These are phyloP conservation scores for Melieria omissa DNA, from an alignment of 2,888 invertebrate species.

Conservation along the genomic window DNA sequence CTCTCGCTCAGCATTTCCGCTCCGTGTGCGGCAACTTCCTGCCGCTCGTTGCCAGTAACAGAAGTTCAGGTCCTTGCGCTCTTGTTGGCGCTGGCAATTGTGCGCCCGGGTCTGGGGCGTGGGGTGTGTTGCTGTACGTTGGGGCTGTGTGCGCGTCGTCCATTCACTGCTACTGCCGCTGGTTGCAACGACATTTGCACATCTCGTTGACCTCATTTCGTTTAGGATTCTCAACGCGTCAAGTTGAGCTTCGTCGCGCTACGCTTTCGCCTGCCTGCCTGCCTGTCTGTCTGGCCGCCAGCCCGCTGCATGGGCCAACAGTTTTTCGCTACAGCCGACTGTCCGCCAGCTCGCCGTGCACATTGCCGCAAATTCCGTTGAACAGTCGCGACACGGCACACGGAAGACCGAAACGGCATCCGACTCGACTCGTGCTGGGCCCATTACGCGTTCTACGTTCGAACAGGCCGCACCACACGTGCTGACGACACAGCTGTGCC, in stretches of 20 bases:
- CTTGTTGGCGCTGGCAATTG: background rate
- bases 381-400: no score
- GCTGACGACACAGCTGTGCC: slow-evolving; percentile 3
- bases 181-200: slow-evolving; percentile 42
- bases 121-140: background rate
- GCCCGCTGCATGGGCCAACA: slow-evolving; percentile 4
- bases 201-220: slow-evolving; percentile 64
- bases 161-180: slow-evolving; percentile 9
- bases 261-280: slow-evolving; percentile 7
- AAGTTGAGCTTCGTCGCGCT: slow-evolving; percentile 45
- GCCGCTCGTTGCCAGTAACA: no score
- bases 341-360: background rate
- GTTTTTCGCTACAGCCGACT: background rate
- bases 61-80: no score
- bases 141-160: slow-evolving; percentile 8
- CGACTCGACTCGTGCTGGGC: background rate
- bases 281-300: background rate
- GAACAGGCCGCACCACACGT: slow-evolving; percentile 19
- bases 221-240: slow-evolving; percentile 61
- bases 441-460: slow-evolving; percentile 22
- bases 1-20: no score
- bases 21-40: no score
- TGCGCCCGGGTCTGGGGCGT: no score
- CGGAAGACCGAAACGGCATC: no score
- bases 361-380: no score